Base-by-base conservation (phyloP, 23 tunicate species). In the Halocynthia roretzi region DNA sequence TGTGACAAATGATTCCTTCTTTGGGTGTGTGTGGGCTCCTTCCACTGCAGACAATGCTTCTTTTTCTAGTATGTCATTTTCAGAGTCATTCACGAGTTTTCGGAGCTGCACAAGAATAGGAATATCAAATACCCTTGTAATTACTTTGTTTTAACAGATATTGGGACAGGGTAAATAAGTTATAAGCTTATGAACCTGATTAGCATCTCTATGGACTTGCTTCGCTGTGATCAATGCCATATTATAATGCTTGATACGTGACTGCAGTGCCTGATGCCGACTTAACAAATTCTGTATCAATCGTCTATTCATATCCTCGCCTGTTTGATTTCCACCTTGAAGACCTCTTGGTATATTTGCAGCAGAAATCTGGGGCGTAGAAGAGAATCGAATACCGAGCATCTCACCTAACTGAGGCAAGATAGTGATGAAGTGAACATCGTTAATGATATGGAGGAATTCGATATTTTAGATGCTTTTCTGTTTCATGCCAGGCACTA, bases 211-310 rank as follows among this genome's bases (percentile, higher is more conserved):
- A 56, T 61, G 79, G 21, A 82, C 81, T 15, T 75, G 53, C 50
- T 56, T 67, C 2, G 95, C 82, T 21, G 76, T 75, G 5, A 55
- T 50, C 20, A 88, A 74, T 31, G 83, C 87, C 50, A 48, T 66
- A 48, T 88, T 83, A 64, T 83, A 88, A 61, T 88, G 66, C 60
- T 78, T 82, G 49, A 88, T 53, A 40, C 87, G 73, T 7, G 69
- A 22, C 21, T 77, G 58, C 11, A 88, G 70, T 53, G 52, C 75
- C 63, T 83, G 95, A 66, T 88, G 76, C 19, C 84, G 75, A 5
- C 67, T 68, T 12, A 88, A 64, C 17, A 88, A 74, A 23, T 72
- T 61, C 23, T 72, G 60, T 20, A 87, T 54, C 58, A 70, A 53
- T 8, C 65, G 55, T 50, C 69, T 65, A 8, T 77, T 77, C 19